Percentiles rank a stretch among this genome's conserved stretches.
Evolutionary conservation across 2,113 vertebrate species (phyloP).

Genomic region (Hyaena hyaena): DNA sequence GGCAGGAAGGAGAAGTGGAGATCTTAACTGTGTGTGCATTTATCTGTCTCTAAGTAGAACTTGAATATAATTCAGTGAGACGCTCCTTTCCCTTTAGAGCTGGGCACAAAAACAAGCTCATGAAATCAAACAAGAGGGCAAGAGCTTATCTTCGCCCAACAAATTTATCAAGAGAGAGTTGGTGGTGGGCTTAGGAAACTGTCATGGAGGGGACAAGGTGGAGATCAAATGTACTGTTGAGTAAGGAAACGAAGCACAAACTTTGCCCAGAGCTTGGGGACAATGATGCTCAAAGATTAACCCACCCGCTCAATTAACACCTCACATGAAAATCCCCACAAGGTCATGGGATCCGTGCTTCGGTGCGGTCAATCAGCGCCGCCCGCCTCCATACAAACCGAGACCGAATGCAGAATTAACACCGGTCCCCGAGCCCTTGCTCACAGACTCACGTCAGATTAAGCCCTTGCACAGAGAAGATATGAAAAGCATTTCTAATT

Average conservation of each 20-base stretch:
- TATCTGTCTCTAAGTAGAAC: constrained; percentile 50
- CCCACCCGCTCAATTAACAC: constrained; percentile 98
- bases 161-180: constrained; percentile 84
- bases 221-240: constrained; percentile 86
- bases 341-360: constrained; percentile 93
- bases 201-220: constrained; percentile 80
- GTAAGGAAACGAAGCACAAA: constrained; percentile 87
- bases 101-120: constrained; percentile 71
- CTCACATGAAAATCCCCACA: constrained; percentile 93
- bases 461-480: constrained; percentile 94
- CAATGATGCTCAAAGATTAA: constrained; percentile 92
- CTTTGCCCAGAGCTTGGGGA: constrained; percentile 91
- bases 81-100: constrained; percentile 64
- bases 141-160: constrained; percentile 79
- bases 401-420: constrained; percentile 96
- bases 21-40: constrained; percentile 54
- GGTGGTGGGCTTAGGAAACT: constrained; percentile 80
- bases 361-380: constrained; percentile 91
- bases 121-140: constrained; percentile 83
- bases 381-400: constrained; percentile 90
- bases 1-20: constrained; percentile 9
- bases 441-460: constrained; percentile 93
- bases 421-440: constrained; percentile 91
- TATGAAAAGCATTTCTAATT: constrained; percentile 97
- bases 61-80: constrained; percentile 70